Conservation (phyloP, 2,797 vertebrate species). For the Schizopygopsis malacanthus region DNA sequence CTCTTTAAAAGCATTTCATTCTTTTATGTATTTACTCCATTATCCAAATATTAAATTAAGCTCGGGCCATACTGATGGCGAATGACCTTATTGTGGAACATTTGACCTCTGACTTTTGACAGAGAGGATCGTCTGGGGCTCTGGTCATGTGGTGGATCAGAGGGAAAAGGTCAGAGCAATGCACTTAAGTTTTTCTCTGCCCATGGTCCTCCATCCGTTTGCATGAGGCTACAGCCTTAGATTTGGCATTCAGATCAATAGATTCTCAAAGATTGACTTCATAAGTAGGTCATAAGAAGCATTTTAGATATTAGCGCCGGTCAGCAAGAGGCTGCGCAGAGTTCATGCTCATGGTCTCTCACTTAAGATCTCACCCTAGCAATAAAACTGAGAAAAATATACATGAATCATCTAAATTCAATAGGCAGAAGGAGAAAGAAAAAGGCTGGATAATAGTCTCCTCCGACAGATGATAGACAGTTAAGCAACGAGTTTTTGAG, state of each 20-base stretch:
- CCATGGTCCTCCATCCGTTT: constrained; percentile 53
- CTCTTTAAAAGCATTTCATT: constrained; percentile 69
- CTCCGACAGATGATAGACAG: background rate
- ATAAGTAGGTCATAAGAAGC: constrained; percentile 79
- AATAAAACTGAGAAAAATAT: constrained; percentile 61
- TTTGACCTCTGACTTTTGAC: constrained; percentile 82
- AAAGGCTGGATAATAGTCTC: constrained; percentile 35
- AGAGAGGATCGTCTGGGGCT: constrained; percentile 79
- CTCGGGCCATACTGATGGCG: constrained; percentile 77
- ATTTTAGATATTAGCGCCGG: constrained; percentile 75
- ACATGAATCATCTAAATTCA: constrained; percentile 60
- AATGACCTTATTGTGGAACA: constrained; percentile 81
- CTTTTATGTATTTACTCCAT: constrained; percentile 61
- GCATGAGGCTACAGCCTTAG: constrained; percentile 66
- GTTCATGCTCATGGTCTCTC: constrained; percentile 70
- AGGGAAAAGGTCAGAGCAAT: constrained; percentile 82
- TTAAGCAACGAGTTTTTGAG: constrained; percentile 3
- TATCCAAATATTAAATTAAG: constrained; percentile 86
- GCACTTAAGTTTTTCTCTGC: constrained; percentile 77
- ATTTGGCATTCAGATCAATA: constrained; percentile 74
- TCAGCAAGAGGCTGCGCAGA: constrained; percentile 67
- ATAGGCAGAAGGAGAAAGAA: constrained; percentile 43
- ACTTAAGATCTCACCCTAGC: constrained; percentile 61
- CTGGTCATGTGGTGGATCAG: constrained; percentile 77
- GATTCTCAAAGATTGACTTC: constrained; percentile 71